A percentile compares a stretch with the other conserved stretches of the same genome.
phyloP scores from a whole-genome alignment of 2,797 vertebrate genomes.

The Corythornis leucogaster region DNA sequence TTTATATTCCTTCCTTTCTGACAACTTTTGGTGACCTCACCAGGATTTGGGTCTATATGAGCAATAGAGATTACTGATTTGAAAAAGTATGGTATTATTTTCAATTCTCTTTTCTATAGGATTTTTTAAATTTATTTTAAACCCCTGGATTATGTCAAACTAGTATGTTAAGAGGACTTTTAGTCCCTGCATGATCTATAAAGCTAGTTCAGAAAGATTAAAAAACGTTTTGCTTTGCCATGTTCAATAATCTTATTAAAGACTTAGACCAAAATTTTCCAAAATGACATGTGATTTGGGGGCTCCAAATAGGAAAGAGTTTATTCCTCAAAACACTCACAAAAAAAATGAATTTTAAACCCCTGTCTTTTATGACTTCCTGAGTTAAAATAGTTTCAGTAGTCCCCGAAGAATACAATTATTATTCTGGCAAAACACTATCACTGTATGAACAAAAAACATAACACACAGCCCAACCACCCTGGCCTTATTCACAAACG shows the following conservation, averaged over 20 bases:
- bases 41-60: neutral
- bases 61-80: neutral
- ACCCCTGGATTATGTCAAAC: neutral
- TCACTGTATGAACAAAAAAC: neutral
- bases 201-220: neutral
- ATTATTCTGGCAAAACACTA: neutral
- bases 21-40: neutral
- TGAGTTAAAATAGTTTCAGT: neutral
- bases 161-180: neutral
- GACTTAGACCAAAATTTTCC: neutral
- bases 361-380: neutral
- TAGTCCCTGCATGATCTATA: neutral
- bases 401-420: neutral
- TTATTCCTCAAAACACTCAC: neutral
- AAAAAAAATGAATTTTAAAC: neutral
- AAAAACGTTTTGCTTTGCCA: neutral
- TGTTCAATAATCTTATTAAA: neutral
- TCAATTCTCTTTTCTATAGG: neutral
- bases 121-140: neutral
- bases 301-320: neutral
- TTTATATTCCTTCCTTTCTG: neutral
- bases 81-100: neutral
- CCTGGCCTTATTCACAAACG: neutral
- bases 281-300: neutral
- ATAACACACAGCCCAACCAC: neutral